Conservation (phyloP, 2,797 vertebrate genomes). For the Adelosebastes latens region DNA sequence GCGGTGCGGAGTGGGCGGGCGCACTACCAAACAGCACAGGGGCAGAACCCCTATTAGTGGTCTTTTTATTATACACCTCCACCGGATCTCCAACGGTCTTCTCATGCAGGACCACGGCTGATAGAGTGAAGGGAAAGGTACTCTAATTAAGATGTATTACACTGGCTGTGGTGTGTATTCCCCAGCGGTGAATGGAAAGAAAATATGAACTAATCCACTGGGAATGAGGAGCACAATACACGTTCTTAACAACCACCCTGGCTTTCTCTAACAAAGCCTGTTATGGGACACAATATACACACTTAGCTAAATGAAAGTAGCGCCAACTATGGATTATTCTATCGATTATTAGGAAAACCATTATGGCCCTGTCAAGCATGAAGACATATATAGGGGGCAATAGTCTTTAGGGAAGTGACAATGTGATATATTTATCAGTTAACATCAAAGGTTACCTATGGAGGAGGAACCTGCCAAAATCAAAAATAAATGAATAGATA, state of each 20-base stretch:
- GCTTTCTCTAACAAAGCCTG: slow-evolving; percentile 26
- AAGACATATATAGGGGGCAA: not conserved
- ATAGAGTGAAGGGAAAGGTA: slow-evolving; percentile 20
- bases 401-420: not conserved
- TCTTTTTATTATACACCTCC: slow-evolving; percentile 45
- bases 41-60: slow-evolving; percentile 55
- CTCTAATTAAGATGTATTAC: slow-evolving; percentile 57
- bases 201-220: slow-evolving; percentile 31
- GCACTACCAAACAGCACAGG: slow-evolving; percentile 27
- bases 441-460: slow-evolving; percentile 1
- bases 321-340: slow-evolving; percentile 37
- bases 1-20: not conserved
- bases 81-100: slow-evolving; percentile 20
- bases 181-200: slow-evolving; percentile 30
- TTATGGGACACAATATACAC: slow-evolving; percentile 27
- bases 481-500: no score
- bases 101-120: slow-evolving; percentile 28
- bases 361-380: slow-evolving; percentile 20
- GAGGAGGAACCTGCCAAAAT: no score
- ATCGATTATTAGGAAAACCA: slow-evolving; percentile 39
- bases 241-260: slow-evolving; percentile 32
- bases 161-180: slow-evolving; percentile 19
- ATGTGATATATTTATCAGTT: not conserved
- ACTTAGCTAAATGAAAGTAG: slow-evolving; percentile 53
- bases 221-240: slow-evolving; percentile 31